These are phyloP conservation scores for Corythornis vintsioides DNA, from an alignment of 2,113 vertebrate genomes.

Conservation along the genomic window DNA sequence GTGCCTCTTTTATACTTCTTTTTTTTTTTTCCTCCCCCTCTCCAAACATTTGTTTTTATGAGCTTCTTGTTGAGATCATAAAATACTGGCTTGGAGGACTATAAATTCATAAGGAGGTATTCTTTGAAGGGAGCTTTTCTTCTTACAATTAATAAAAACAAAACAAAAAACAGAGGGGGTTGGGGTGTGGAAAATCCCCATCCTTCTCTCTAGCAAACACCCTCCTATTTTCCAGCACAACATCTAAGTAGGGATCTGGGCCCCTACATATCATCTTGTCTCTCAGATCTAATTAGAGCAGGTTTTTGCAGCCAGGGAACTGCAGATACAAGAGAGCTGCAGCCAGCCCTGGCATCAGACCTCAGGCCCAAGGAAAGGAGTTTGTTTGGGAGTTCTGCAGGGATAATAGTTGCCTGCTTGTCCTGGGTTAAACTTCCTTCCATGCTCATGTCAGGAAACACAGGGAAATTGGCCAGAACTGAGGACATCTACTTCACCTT, in stretches of 20 bases:
- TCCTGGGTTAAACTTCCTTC: background rate
- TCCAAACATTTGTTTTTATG: constrained; percentile 54
- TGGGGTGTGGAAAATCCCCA: background rate
- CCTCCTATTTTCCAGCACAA: background rate
- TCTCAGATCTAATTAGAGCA: background rate
- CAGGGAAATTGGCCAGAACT: background rate
- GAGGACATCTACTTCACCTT: background rate
- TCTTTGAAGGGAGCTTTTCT: constrained; percentile 25
- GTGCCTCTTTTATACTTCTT: constrained; percentile 60
- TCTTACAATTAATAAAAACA: background rate
- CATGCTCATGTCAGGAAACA: fast-evolving
- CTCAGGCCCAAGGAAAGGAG: background rate
- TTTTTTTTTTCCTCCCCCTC: background rate
- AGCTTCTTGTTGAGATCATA: constrained; percentile 69
- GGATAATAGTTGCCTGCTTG: background rate
- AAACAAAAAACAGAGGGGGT: fast-evolving
- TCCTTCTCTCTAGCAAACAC: background rate
- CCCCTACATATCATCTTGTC: background rate
- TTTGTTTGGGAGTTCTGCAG: background rate
- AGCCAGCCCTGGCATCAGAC: background rate
- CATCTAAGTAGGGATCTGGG: background rate
- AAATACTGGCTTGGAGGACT: constrained; percentile 39
- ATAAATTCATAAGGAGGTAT: constrained; percentile 30
- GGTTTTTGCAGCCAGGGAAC: background rate
- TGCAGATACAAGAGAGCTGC: background rate